phyloP scores from a whole-genome alignment of 2,113 vertebrate species.

The Pycnonotus jocosus region DNA sequence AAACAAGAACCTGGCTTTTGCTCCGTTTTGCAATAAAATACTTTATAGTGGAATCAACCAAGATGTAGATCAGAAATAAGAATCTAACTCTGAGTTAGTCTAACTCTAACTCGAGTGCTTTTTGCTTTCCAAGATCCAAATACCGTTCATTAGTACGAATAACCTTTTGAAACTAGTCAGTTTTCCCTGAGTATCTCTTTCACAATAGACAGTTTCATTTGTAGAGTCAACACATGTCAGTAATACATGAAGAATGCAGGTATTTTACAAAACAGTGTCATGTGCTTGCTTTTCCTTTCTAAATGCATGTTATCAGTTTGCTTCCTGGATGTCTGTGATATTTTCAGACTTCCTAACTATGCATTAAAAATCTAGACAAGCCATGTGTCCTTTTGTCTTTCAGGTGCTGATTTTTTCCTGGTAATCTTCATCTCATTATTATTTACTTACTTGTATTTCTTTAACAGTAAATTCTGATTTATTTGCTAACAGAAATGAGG shows the following conservation, averaged over 20 bases:
- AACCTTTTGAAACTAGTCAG: background rate
- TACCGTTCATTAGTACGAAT: background rate
- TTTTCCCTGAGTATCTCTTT: background rate
- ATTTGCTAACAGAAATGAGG: background rate
- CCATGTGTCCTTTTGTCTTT: background rate
- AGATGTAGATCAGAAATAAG: background rate
- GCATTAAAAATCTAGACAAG: background rate
- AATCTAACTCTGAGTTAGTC: background rate
- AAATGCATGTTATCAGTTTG: background rate
- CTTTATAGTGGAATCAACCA: background rate
- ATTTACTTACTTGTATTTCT: background rate
- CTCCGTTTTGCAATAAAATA: background rate
- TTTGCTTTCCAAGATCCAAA: background rate
- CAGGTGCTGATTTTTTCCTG: background rate
- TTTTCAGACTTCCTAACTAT: background rate
- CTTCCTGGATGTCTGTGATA: background rate
- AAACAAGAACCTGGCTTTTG: background rate
- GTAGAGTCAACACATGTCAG: background rate
- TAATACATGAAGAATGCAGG: accelerated
- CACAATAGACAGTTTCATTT: background rate
- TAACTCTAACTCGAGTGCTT: background rate
- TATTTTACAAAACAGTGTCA: background rate
- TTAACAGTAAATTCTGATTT: background rate
- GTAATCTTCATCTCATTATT: background rate
- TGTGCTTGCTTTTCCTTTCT: background rate